phyloP scores from a whole-genome alignment of 2,888 invertebrate species.

The Didymodactylos carnosus region DNA sequence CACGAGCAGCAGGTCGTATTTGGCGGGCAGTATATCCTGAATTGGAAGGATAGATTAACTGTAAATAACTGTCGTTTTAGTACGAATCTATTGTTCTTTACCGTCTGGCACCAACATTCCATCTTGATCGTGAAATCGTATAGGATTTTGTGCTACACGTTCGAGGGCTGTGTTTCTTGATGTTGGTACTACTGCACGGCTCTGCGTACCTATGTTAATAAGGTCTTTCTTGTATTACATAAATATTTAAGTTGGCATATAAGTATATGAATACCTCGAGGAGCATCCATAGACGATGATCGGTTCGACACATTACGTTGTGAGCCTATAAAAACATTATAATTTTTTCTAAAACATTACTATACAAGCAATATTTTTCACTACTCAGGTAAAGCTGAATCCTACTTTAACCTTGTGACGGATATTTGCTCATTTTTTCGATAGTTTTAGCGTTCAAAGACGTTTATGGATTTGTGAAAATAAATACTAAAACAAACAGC shows the following conservation, averaged over 20 bases:
- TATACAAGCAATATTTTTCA: too few species aligned
- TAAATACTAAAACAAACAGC: too few species aligned
- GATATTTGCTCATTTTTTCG: neutral
- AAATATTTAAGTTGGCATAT: too few species aligned
- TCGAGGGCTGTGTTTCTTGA: neutral
- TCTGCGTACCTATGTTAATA: neutral
- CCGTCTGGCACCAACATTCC: neutral
- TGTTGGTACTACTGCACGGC: neutral
- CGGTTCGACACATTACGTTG: neutral
- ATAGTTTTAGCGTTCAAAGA: too few species aligned
- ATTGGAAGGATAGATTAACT: too few species aligned
- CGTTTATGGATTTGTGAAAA: too few species aligned
- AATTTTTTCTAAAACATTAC: too few species aligned
- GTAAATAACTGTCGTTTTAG: too few species aligned
- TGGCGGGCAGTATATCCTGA: conserved; percentile 4
- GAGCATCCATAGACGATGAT: neutral
- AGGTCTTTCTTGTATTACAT: neutral
- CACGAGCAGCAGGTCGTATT: conserved; percentile 8
- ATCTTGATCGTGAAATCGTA: neutral
- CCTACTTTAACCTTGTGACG: neutral
- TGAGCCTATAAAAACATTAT: neutral
- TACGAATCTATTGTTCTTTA: too few species aligned
- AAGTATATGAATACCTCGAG: neutral
- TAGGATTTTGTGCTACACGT: neutral
- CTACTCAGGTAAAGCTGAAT: too few species aligned